Evolutionary conservation across 2,797 vertebrate genomes (phyloP), one percentile per base, ranked within the genome.

Genomic region (Zalophus californianus): DNA sequence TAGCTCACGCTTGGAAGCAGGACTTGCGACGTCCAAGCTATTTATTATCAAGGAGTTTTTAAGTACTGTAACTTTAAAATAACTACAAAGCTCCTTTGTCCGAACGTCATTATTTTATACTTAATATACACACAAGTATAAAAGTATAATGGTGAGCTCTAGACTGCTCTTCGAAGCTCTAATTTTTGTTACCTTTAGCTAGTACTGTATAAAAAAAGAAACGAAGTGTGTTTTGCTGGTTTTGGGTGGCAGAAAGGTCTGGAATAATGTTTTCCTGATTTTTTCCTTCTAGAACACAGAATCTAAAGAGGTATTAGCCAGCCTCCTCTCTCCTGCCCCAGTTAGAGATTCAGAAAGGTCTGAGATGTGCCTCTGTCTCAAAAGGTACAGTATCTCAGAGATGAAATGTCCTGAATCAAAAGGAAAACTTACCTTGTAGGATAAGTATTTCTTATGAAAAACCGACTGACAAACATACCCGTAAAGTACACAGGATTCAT

Each of bases 51-150:
- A 97, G 98, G 98, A 98, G 98, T 97, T 98, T 98, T 97, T 97
- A 98, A 98, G 99, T 99, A 98, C 99, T 99, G 98, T 99, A 98
- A 98, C 97, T 97, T 98, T 98, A 98, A 98, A 98, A 98, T 98
- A 98, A 98, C 98, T 98, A 98, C 98, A 98, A 98, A 98, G 96
- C 98, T 98, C 97, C 97, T 98, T 97, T 98, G 96, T 98, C 98
- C 98, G 95, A 89, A 97, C 52, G 72, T 97, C 92, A 54, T 94
- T 98, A 97, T 98, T 98, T 97, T 97, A 90, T 97, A 93, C 86
- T 68, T 75, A 70, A 66, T 60, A 50, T 84, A 79, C 88, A 94
- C n/a, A 38, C 75, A 87, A 97, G 98, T 98, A 97, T 97, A 97
- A 96, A 92, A 95, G 96, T 96, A 86, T 16, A 3, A 98, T 97